phyloP scores from a whole-genome alignment of 2,113 vertebrate genomes.

The Prunella fulvescens region DNA sequence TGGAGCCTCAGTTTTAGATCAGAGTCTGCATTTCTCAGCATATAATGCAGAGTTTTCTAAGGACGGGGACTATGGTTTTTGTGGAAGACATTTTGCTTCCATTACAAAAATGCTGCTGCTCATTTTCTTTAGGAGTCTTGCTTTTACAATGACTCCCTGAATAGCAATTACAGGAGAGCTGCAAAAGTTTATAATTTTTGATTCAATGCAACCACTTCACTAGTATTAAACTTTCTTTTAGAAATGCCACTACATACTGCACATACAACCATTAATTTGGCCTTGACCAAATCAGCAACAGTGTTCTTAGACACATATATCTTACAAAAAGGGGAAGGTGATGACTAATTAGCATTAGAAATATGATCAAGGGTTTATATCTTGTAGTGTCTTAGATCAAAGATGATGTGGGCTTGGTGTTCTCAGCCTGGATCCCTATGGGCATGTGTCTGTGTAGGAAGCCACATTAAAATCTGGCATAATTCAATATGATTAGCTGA shows the following conservation, averaged over 20 bases:
- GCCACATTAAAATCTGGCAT: conserved; percentile 29
- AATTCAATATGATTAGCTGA: conserved; percentile 37
- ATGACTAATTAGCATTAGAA: conserved; percentile 47
- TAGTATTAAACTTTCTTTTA: conserved; percentile 71
- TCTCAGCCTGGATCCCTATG: conserved; percentile 25
- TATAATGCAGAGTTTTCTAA: not conserved
- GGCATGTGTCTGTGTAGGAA: not conserved
- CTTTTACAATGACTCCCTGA: conserved; percentile 58
- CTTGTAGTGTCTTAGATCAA: conserved; percentile 41
- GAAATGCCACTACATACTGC: conserved; percentile 65
- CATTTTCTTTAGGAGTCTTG: conserved; percentile 21
- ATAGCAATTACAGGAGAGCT: conserved; percentile 70
- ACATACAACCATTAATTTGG: conserved; percentile 68
- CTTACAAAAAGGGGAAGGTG: conserved; percentile 28
- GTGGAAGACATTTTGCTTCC: conserved; percentile 32
- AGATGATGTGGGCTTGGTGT: conserved; percentile 28
- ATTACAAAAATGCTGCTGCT: conserved; percentile 5
- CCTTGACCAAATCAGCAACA: conserved; percentile 58
- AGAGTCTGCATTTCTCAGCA: not conserved
- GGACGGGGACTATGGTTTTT: not conserved
- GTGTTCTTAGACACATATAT: conserved; percentile 48
- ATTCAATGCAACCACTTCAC: conserved; percentile 72
- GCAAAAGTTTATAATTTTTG: conserved; percentile 76
- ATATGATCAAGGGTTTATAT: conserved; percentile 36
- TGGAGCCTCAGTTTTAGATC: not conserved